Base-by-base conservation (phyloP, 2,888 invertebrate species). In the Fragum whitleyi region DNA sequence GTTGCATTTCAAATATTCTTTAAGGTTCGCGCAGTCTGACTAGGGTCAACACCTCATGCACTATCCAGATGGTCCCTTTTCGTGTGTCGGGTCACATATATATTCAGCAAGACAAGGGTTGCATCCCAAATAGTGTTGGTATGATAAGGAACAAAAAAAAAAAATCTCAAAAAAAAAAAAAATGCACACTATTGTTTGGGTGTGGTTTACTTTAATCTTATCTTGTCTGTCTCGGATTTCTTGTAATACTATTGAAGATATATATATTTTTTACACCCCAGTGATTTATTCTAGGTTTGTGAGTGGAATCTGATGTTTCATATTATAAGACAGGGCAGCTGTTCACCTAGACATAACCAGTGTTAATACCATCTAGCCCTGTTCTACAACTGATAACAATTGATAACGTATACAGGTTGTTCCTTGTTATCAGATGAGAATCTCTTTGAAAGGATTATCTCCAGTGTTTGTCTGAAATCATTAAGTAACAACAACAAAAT, bases 341-440 rank as follows among this genome's bases (percentile, higher is more conserved):
- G 61, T 61, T 61, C 26, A 32, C 61, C 32, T 32, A 61, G 61
- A 61, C 61, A 61, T 32, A 57, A 61, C 61, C 61, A 61, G n/a
- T 61, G 61, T 61, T 57, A 32, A 29, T 61, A 9, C n/a, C n/a
- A 61, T 32, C 61, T 61, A 32, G 32, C 11, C 26, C 61, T 61
- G 61, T 61, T 61, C 28, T 28, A 61, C 61, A 61, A 61, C 61
- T 32, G 32, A 61, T 57, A 57, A 26, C 26, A n/a, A 57, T n/a
- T 23, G 57, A 57, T 57, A 23, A 57, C 23, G 21, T 14, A 32
- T 19, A 61, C 61, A 61, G 61, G 61, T 61, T 61, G 61, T 61
- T 61, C 29, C 19, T 61, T 61, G 3, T 32, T 61, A 61, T 61
- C 57, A 21, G 47, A 47, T 3, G 32, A 36, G 32, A 36, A 36